Percentiles rank a stretch among this genome's conserved stretches.
These are phyloP conservation scores for Halesus radiatus DNA, from an alignment of 1,140 invertebrate genomes.

Conservation along the genomic window DNA sequence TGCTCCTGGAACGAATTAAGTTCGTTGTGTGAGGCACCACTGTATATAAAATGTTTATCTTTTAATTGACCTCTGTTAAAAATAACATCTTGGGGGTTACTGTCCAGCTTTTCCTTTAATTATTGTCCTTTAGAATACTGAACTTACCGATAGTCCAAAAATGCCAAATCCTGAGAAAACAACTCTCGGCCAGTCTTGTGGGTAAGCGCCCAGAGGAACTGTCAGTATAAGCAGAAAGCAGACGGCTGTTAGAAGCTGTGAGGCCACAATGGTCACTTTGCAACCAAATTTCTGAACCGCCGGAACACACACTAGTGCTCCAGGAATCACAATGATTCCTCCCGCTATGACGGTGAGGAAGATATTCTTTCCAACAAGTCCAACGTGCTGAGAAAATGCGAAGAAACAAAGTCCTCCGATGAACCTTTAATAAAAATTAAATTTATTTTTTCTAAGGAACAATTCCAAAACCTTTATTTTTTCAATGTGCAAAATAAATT, in stretches of 20 bases:
- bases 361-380: constrained; percentile 77
- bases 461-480: too few relatives aligned
- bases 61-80: too few relatives aligned
- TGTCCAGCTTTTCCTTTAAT: too few relatives aligned
- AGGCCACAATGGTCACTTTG: constrained; percentile 73
- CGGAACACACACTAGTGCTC: constrained; percentile 75
- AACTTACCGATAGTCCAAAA: constrained; percentile 66
- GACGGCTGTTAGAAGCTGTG: constrained; percentile 73
- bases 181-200: constrained; percentile 63
- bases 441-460: background rate
- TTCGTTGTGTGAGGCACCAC: too few relatives aligned
- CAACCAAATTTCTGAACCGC: constrained; percentile 75
- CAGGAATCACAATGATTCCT: constrained; percentile 75
- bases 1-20: too few relatives aligned
- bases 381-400: constrained; percentile 81
- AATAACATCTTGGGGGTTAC: too few relatives aligned
- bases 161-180: constrained; percentile 64
- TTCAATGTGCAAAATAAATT: too few relatives aligned
- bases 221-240: constrained; percentile 74
- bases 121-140: background rate
- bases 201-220: constrained; percentile 64
- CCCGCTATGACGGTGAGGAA: constrained; percentile 80
- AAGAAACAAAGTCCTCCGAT: constrained; percentile 80
- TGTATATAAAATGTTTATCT: too few relatives aligned
- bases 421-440: constrained; percentile 67